Evolutionary conservation across 1,140 invertebrate species (phyloP).

Genomic region (Babylonia areolata): DNA sequence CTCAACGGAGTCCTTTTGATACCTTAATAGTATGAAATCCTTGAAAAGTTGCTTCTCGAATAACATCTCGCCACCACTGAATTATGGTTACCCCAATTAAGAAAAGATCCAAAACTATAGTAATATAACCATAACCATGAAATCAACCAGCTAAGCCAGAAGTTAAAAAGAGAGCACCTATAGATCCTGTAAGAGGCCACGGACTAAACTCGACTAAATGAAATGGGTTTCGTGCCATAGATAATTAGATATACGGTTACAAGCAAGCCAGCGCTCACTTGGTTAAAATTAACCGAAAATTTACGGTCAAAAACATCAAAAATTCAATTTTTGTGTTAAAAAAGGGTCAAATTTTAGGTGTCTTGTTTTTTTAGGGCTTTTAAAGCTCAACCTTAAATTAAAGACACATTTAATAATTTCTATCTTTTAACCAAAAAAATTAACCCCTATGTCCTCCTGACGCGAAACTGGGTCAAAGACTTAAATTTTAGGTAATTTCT

Average conservation of each 20-base stretch:
- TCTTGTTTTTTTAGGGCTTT: neutral
- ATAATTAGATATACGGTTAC: neutral
- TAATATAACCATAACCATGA: neutral
- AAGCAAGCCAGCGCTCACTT: neutral
- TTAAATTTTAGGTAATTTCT: neutral
- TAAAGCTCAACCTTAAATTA: neutral
- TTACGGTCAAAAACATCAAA: too few relatives aligned
- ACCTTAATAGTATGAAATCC: constrained; percentile 27
- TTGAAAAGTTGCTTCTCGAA: constrained; percentile 75
- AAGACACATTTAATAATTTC: neutral
- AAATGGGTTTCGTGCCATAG: constrained; percentile 8
- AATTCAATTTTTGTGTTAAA: neutral
- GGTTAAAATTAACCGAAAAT: too few relatives aligned
- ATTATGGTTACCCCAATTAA: constrained; percentile 77
- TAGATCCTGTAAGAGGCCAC: neutral
- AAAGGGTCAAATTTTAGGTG: neutral
- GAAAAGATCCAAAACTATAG: constrained; percentile 30
- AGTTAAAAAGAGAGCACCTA: constrained; percentile 16
- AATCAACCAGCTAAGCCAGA: neutral
- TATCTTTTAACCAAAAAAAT: neutral
- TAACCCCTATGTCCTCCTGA: too few relatives aligned
- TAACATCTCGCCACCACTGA: constrained; percentile 81
- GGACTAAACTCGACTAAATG: constrained; percentile 28
- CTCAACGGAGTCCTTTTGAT: constrained; percentile 76
- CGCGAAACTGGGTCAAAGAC: neutral